Evolutionary conservation across 2,888 invertebrate species (phyloP).

Genomic region (Aricia artaxerxes): DNA sequence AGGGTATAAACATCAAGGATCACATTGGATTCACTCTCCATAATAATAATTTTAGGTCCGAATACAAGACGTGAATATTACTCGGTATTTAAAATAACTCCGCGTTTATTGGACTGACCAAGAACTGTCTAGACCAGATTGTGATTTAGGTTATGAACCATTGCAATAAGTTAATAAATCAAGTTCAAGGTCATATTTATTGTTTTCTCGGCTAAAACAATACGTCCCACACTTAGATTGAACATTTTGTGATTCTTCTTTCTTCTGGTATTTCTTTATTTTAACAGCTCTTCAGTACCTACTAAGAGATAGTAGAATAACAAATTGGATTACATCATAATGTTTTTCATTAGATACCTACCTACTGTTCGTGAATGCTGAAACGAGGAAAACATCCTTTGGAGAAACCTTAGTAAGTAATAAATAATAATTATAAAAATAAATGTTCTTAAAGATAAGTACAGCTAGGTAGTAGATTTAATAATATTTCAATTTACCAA

Average conservation of each 20-base stretch:
- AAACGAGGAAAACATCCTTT: background rate
- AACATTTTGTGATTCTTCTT: background rate
- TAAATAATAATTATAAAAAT: background rate
- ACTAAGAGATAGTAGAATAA: background rate
- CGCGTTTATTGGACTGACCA: background rate
- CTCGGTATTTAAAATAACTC: background rate
- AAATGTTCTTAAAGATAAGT: background rate
- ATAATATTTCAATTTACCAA: background rate
- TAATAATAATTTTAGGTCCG: background rate
- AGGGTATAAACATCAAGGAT: background rate
- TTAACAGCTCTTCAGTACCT: background rate
- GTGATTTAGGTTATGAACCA: slow-evolving; percentile 13
- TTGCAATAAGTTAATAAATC: background rate
- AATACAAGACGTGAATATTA: background rate
- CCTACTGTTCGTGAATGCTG: background rate
- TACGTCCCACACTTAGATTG: background rate
- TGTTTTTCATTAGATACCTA: background rate
- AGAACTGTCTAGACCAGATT: background rate
- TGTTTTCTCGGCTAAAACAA: background rate
- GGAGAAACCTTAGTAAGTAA: background rate
- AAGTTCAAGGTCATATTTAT: slow-evolving; percentile 5
- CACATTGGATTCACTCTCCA: background rate
- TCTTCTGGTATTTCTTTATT: background rate
- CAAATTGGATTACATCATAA: slow-evolving; percentile 2
- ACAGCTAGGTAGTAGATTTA: background rate